Evolutionary conservation across 2,888 invertebrate genomes (phyloP), one percentile per base, ranked within the genome.

Genomic region (Dolichomitus sp.): DNA sequence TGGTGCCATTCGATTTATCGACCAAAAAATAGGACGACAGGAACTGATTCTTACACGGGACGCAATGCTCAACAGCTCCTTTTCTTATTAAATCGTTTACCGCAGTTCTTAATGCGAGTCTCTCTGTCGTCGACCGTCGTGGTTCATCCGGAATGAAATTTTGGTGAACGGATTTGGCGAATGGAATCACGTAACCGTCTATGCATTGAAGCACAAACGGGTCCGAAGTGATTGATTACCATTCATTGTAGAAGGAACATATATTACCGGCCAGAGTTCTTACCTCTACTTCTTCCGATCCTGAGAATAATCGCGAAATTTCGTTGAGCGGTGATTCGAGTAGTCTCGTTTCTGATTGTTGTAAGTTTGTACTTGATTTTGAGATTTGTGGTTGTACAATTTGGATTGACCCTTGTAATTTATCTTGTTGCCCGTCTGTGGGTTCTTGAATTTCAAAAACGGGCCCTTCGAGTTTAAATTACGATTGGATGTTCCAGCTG

Each of bases 181-280:
- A 75, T 6, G 73, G 54, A 12, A 79, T 83, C 37, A 23, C 61
- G 14, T 81, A 85, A 4, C 77, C 83, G 12, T 57, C 50, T 7
- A 79, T 69, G 19, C 79, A 84, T 27, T 48, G 63, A 0, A 81
- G 48, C 27, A 84, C 37, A 42, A 81, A 50, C 12, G 17, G n/a
- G 54, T 85, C 83, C 12, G 42, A 19, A 4, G 81, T 79, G 14
- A 85, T 73, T 11, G 45, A 52, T 12, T 48, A 17, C 81, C 77
- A 85, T 17, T 61, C 59, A 17, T 54, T 52, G 37, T 69, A 54
- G 40, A 73, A 83, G 5, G 4, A 40, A 1, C 27, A 9, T 0
- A 83, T 45, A 12, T 75, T 40, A 48, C 80, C 76, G 5, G 77
- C 59, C 84, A 78, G 70, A 54, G 19, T 6, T 52, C 17, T 54